Conservation (phyloP, 2,113 vertebrate genomes). For the Sturnira hondurensis region DNA sequence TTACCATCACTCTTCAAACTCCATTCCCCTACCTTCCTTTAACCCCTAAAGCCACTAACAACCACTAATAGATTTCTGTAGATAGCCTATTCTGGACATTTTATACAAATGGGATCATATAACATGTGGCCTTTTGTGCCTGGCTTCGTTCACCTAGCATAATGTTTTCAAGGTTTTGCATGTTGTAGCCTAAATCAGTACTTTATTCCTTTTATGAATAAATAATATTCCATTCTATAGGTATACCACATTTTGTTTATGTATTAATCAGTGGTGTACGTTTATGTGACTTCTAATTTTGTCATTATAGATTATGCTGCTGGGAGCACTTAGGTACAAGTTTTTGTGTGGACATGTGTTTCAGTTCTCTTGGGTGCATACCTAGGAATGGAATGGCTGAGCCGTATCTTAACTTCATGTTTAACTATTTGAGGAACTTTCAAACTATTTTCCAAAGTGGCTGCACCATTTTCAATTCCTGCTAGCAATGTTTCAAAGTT, state of each 20-base stretch:
- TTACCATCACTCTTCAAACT: not conserved
- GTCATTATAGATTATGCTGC: not conserved
- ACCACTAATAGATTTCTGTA: not conserved
- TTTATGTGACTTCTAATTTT: not conserved
- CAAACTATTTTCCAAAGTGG: not conserved
- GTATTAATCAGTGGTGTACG: not conserved
- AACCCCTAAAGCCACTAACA: not conserved
- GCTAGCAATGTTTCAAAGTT: not conserved
- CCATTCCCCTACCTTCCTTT: not conserved
- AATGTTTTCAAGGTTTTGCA: not conserved
- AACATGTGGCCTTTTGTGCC: not conserved
- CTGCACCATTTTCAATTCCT: not conserved
- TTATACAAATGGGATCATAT: not conserved
- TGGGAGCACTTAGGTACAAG: not conserved
- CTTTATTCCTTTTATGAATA: not conserved
- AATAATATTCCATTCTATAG: not conserved
- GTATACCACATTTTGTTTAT: not conserved
- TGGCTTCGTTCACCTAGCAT: not conserved
- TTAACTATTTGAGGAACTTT: not conserved
- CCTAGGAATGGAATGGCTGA: not conserved
- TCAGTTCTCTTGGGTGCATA: not conserved
- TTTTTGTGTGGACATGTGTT: not conserved
- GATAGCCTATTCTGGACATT: not conserved
- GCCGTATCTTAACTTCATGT: not conserved
- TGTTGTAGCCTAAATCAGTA: not conserved